Evolutionary conservation across 2,113 vertebrate species (phyloP), one percentile per base, ranked within the genome.

Genomic region (Sapajus apella): DNA sequence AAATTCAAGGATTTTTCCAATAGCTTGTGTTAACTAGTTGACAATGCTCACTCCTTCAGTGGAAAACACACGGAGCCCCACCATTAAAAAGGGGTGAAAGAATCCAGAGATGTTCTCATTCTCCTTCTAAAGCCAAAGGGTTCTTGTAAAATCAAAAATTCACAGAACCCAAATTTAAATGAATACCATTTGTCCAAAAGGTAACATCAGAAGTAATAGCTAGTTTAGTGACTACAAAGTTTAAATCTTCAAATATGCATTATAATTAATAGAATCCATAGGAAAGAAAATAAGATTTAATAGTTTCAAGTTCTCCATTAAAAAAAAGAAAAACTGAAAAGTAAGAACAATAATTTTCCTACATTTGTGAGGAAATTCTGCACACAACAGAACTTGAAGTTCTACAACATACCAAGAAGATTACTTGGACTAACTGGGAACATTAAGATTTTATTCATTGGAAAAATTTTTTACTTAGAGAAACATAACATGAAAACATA

Each of bases 1-100:
- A 88, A 97, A 88, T 91, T 95, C 47, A 76, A 97, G 93, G 97
- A 89, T 96, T 98, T 98, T 98, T 95, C 97, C 96, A 86, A 95
- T 35, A 82, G 9, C 92, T 97, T 93, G 96, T 97, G 97, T 96
- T 98, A 98, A 98, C 97, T 98, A 97, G 98, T 98, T 98, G 98
- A 98, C 94, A 98, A 90, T 82, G 77, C 64, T 98, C 94, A 90
- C 90, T 97, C 96, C 91, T 97, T 96, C 87, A 25, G 55, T 94
- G 97, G 95, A 98, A 98, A 98, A 92, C 92, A 91, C 58, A 97
- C 92, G 72, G 88, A 98, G 79, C 77, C 21, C 18, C 68, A 0
- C 16, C 52, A 95, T 98, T 98, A 97, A 98, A 97, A 97, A 87
- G 94, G 30, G 84, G 90, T 88, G 47, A 97, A 97, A 95, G 95